Evolutionary conservation across 2,797 vertebrate species (phyloP).

Genomic region (Parotocinclus haroldoi): DNA sequence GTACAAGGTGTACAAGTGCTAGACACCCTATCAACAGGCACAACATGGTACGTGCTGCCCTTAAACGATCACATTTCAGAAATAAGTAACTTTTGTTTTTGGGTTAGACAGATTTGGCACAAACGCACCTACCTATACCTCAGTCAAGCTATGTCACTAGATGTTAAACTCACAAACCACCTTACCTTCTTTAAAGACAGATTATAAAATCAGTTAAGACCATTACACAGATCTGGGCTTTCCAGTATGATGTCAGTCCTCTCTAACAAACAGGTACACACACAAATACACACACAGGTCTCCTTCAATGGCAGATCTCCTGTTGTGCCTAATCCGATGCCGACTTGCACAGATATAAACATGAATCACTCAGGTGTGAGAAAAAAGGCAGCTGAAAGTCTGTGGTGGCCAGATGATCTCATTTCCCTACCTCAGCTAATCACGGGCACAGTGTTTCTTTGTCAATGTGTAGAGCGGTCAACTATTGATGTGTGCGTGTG

Average conservation of each 20-base stretch:
- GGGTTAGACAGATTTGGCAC: slow-evolving; percentile 18
- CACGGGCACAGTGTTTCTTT: slow-evolving; percentile 19
- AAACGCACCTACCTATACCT: slow-evolving; percentile 12
- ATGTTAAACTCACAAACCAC: slow-evolving; percentile 3
- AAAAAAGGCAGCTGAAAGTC: slow-evolving; percentile 10
- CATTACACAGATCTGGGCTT: slow-evolving; percentile 54
- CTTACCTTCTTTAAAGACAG: slow-evolving; percentile 32
- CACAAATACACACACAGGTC: slow-evolving; percentile 40
- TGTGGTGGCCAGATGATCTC: slow-evolving; percentile 64
- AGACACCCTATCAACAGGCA: slow-evolving; percentile 6
- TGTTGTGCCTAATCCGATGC: slow-evolving; percentile 33
- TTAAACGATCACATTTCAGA: slow-evolving; percentile 35
- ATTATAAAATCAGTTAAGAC: slow-evolving; percentile 49
- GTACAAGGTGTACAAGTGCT: too few relatives aligned
- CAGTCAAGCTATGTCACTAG: slow-evolving; percentile 8
- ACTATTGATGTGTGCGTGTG: slow-evolving; percentile 2
- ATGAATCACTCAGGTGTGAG: slow-evolving; percentile 21
- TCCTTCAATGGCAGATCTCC: slow-evolving; percentile 9
- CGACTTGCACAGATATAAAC: slow-evolving; percentile 7
- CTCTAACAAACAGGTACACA: too few relatives aligned
- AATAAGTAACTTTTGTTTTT: slow-evolving; percentile 5
- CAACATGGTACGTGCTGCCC: slow-evolving; percentile 5
- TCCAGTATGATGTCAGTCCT: too few relatives aligned
- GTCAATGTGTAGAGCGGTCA: slow-evolving; percentile 41
- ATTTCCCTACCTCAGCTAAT: slow-evolving; percentile 46